Conservation (phyloP, 1,140 invertebrate genomes). For the Atta colombica region DNA sequence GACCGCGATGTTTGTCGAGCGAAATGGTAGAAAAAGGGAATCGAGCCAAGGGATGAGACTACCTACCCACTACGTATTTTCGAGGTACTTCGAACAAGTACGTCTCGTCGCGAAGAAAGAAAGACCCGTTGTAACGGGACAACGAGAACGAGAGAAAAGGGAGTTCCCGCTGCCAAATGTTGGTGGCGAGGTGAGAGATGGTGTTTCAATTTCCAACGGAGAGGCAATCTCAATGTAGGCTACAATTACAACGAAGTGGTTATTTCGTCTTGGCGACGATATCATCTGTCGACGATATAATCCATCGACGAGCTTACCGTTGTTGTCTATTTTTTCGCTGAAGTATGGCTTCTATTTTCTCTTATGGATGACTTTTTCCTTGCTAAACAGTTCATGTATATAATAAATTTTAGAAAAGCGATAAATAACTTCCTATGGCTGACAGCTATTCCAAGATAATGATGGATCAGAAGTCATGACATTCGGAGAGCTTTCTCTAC, state of each 20-base stretch:
- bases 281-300: background rate
- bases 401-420: constrained; percentile 23
- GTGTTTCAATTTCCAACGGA: constrained; percentile 15
- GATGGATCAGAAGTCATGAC: constrained; percentile 26
- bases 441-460: background rate
- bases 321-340: background rate
- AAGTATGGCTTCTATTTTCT: constrained; percentile 12
- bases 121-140: constrained; percentile 15
- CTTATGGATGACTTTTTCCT: background rate
- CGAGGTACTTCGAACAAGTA: constrained; percentile 40
- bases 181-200: constrained; percentile 4
- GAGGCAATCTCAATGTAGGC: constrained; percentile 23
- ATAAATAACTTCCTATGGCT: constrained; percentile 4
- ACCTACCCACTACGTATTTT: constrained; percentile 24
- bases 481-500: background rate
- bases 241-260: constrained; percentile 37
- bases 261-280: constrained; percentile 21
- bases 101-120: background rate
- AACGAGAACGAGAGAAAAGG: background rate
- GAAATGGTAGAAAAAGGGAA: constrained; percentile 63
- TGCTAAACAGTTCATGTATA: background rate
- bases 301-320: background rate
- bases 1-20: constrained; percentile 73
- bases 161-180: constrained; percentile 14
- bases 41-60: background rate